A percentile compares a stretch with the other conserved stretches of the same genome.
phyloP scores from a whole-genome alignment of 2,888 invertebrate species.

The Reticulitermes lucifugus region DNA sequence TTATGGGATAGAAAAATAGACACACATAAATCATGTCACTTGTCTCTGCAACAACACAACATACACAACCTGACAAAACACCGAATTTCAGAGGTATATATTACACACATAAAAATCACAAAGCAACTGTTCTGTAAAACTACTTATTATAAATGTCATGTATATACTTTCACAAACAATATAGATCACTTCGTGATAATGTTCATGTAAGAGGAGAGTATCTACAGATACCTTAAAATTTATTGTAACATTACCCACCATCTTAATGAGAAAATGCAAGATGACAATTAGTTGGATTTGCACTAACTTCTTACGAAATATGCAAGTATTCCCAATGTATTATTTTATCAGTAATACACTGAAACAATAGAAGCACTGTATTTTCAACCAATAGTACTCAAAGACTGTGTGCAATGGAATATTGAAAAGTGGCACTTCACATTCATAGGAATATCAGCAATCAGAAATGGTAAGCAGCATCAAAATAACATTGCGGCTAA shows the following conservation, averaged over 20 bases:
- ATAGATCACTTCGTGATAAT: background rate
- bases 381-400: too few species aligned
- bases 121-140: slow-evolving; percentile 3
- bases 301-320: background rate
- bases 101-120: slow-evolving; percentile 3
- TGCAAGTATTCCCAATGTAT: background rate
- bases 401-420: too few species aligned
- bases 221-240: background rate
- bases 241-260: background rate
- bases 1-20: slow-evolving; percentile 13
- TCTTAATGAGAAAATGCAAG: background rate
- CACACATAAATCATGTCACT: background rate
- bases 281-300: too few species aligned
- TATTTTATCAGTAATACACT: too few species aligned
- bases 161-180: background rate
- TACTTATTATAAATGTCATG: background rate
- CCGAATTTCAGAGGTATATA: background rate
- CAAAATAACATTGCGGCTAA: too few species aligned
- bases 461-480: too few species aligned
- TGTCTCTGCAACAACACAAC: background rate
- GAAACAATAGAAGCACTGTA: too few species aligned
- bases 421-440: too few species aligned
- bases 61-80: background rate
- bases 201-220: background rate
- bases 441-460: too few species aligned